Conservation (phyloP, 2,888 invertebrate species). For the Eledone cirrhosa region DNA sequence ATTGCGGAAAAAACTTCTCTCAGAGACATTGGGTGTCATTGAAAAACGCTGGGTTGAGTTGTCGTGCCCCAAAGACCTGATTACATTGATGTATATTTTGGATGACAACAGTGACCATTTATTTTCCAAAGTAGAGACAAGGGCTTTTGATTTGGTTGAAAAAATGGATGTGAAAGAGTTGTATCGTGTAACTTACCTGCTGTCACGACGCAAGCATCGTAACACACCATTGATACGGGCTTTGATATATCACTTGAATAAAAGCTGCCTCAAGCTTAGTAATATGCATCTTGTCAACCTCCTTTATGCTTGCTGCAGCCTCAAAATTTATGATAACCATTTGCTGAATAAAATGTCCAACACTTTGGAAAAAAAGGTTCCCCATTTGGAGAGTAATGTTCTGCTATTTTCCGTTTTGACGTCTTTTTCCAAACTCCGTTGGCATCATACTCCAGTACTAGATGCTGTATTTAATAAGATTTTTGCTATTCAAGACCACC, state of each 20-base stretch:
- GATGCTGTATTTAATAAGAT: slow-evolving; percentile 30
- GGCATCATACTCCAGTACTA: slow-evolving; percentile 30
- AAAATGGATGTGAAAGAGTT: slow-evolving; percentile 36
- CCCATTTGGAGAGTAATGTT: slow-evolving; percentile 16
- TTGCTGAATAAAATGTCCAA: slow-evolving; percentile 33
- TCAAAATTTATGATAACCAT: slow-evolving; percentile 33
- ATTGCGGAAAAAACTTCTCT: slow-evolving; percentile 29
- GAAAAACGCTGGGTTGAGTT: slow-evolving; percentile 38
- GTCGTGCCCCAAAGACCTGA: slow-evolving; percentile 33
- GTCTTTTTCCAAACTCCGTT: slow-evolving; percentile 34
- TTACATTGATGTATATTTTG: slow-evolving; percentile 35
- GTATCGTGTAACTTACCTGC: slow-evolving; percentile 36
- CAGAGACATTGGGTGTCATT: slow-evolving; percentile 15
- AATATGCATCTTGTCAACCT: slow-evolving; percentile 36
- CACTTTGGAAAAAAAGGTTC: slow-evolving; percentile 20
- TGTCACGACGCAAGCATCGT: slow-evolving; percentile 34
- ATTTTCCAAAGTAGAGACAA: slow-evolving; percentile 33
- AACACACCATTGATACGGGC: slow-evolving; percentile 38
- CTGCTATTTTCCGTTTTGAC: slow-evolving; percentile 30
- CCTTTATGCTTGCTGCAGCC: slow-evolving; percentile 33
- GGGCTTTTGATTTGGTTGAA: slow-evolving; percentile 37
- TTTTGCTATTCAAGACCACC: slow-evolving; percentile 12
- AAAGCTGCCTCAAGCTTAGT: slow-evolving; percentile 30
- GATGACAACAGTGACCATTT: slow-evolving; percentile 26
- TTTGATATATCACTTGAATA: slow-evolving; percentile 36